phyloP scores from a whole-genome alignment of 37 sponge, comb jelly and placozoan genomes.

The Crambe crambe region DNA sequence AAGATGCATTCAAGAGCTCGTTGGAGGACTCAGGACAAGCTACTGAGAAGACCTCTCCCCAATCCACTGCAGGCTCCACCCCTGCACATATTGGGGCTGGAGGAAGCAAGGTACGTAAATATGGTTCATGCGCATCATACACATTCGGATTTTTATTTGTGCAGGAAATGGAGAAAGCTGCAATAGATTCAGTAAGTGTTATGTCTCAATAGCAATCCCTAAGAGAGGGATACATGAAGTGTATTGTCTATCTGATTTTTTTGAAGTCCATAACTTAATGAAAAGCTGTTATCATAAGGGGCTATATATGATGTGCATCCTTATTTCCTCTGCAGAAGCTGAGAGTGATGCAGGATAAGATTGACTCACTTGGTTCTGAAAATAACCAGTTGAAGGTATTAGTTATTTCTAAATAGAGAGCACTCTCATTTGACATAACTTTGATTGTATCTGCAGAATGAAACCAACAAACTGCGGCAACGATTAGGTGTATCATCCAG shows the following conservation, averaged over 20 bases:
- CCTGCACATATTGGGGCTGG: conserved; percentile 16
- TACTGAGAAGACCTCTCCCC: neutral
- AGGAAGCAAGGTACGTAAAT: neutral
- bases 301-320: neutral
- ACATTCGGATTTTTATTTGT: neutral
- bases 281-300: neutral
- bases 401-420: too few species aligned
- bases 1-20: conserved; percentile 4
- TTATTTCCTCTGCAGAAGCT: conserved; percentile 24
- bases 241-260: neutral
- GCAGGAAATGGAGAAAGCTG: conserved; percentile 31
- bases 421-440: too few species aligned
- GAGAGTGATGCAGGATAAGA: conserved; percentile 47
- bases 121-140: neutral
- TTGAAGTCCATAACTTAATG: too few species aligned
- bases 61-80: conserved; percentile 58
- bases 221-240: neutral
- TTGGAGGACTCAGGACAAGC: neutral
- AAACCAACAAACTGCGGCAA: conserved; percentile 53
- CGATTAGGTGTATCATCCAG: conserved; percentile 4
- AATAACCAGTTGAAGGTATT: conserved; percentile 64
- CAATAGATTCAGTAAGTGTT: conserved; percentile 31
- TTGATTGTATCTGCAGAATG: conserved; percentile 37
- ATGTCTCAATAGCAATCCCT: neutral
- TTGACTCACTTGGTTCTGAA: conserved; percentile 46